Base-by-base conservation (phyloP, 1,140 invertebrate genomes). In the Nymphalis io region DNA sequence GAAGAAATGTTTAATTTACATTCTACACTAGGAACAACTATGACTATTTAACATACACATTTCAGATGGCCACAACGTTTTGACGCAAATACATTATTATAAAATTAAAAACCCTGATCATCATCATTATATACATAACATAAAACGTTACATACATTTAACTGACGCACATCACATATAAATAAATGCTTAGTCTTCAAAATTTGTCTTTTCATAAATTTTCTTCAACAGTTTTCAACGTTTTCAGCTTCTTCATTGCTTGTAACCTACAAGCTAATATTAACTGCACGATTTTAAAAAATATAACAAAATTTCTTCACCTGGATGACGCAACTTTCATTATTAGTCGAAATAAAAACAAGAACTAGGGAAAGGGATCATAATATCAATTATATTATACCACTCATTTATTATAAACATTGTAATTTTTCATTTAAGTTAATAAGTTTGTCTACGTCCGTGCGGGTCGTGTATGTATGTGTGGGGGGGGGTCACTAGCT, bases 401-500 rank as follows among this genome's bases (percentile, higher is more conserved):
- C 18, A 51, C 12, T 18, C 46, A 51, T 5, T 20, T 21, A n/a
- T 33, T 16, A 46, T 15, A 46, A 46, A 46, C 2, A 46, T 46
- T n/a, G 16, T 46, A 16, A 51, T 51, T 10, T 51, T 20, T 11
- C 4, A 8, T 33, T 8, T 51, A 12, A 51, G 20, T 51, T 20
- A 51, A n/a, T n/a, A 21, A 20, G n/a, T n/a, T n/a, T n/a, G n/a
- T n/a, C n/a, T n/a, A n/a, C n/a, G n/a, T n/a, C n/a, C n/a, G n/a
- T n/a, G n/a, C n/a, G 27, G 27, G 27, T 5, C 27, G 27, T n/a
- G n/a, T n/a, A n/a, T 33, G 27, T 5, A 8, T 5, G 27, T 27
- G 21, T 27, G 18, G 23, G 12, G n/a, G n/a, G n/a, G n/a, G 15
- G 21, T 44, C 40, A 75, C 75, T 86, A 83, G 73, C 78, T 74